Base-by-base conservation (phyloP, 2,113 vertebrate genomes). In the Cyprinus carpio region DNA sequence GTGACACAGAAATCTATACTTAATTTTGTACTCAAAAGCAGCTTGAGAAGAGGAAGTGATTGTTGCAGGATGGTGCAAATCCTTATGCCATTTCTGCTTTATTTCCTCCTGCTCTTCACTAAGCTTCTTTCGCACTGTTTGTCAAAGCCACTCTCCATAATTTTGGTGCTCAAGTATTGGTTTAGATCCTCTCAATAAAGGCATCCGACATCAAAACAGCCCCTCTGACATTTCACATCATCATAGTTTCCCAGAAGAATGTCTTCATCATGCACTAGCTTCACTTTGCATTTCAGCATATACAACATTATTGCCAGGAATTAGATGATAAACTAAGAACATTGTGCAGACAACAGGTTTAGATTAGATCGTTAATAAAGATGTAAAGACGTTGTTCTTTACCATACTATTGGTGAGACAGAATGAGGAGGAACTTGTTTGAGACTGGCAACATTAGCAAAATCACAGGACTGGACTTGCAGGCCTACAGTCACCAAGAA, bases 161-260 rank as follows among this genome's bases (percentile, higher is more conserved):
- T 74, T 78, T 84, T 37, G 13, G n/a, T 75, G 4, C 64, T 88
- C 72, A 67, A 86, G 71, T 84, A 87, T 87, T 86, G 65, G 23
- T 64, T 87, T 58, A 69, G 27, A 84, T 75, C 67, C 76, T 85
- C 16, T 74, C 81, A 88, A 84, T 87, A 87, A 87, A 86, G 69
- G 51, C 37, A 20, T 67, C 29, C n/a, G 72, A 62, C 29, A 49
- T 69, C 40, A 43, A 43, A 18, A 77, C n/a, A 85, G 75, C 83
- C 85, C 79, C 75, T 43, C 34, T 89, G 89, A 84, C 84, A 90
- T 89, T 90, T 88, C 46, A 64, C 2, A n/a, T 27, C 69, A 64
- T 75, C 29, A 65, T 43, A 64, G 76, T 65, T 84, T 78, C 25
- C 31, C 60, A 12, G 43, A 62, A 67, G 23, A 84, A 46, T 87